These are phyloP conservation scores for Hephaestus fuliginosus DNA, from an alignment of 2,797 vertebrate genomes.

Conservation along the genomic window DNA sequence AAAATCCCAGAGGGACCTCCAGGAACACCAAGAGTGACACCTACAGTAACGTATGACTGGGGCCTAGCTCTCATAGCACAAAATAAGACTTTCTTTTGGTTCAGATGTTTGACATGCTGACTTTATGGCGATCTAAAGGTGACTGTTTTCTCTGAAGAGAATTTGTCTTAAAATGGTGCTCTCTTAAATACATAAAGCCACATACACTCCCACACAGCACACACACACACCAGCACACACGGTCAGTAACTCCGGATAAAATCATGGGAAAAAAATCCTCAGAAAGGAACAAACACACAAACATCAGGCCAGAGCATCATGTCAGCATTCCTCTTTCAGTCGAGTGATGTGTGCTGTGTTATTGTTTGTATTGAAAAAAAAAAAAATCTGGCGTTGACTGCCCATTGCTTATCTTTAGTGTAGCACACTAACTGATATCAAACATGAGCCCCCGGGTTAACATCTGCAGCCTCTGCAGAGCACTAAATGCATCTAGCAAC, in stretches of 20 bases:
- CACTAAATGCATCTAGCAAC: slow-evolving; percentile 52
- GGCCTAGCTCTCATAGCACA: slow-evolving; percentile 69
- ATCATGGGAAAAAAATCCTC: slow-evolving; percentile 60
- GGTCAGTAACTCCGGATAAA: slow-evolving; percentile 44
- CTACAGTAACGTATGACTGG: slow-evolving; percentile 56
- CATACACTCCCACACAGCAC: slow-evolving; percentile 53
- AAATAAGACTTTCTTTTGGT: slow-evolving; percentile 62
- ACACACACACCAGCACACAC: slow-evolving; percentile 58
- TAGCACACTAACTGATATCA: slow-evolving; percentile 71
- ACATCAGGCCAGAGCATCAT: slow-evolving; percentile 72
- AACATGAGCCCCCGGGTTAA: slow-evolving; percentile 50
- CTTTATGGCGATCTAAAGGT: slow-evolving; percentile 62
- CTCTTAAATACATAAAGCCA: slow-evolving; percentile 73
- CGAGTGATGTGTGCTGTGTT: slow-evolving; percentile 80
- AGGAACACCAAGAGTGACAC: slow-evolving; percentile 65
- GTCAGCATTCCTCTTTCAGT: slow-evolving; percentile 78
- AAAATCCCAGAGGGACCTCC: slow-evolving; percentile 46
- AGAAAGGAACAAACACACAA: slow-evolving; percentile 56
- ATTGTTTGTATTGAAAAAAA: slow-evolving; percentile 74
- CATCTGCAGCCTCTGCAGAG: slow-evolving; percentile 62
- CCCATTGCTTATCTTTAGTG: slow-evolving; percentile 74
- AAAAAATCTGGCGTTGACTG: slow-evolving; percentile 67
- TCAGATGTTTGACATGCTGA: slow-evolving; percentile 67
- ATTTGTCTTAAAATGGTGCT: slow-evolving; percentile 88
- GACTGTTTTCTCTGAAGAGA: slow-evolving; percentile 79